Percentiles rank a stretch among this genome's conserved stretches.
These are phyloP conservation scores for Sarcophilus harrisii DNA, from an alignment of 2,797 vertebrate species.

Conservation along the genomic window DNA sequence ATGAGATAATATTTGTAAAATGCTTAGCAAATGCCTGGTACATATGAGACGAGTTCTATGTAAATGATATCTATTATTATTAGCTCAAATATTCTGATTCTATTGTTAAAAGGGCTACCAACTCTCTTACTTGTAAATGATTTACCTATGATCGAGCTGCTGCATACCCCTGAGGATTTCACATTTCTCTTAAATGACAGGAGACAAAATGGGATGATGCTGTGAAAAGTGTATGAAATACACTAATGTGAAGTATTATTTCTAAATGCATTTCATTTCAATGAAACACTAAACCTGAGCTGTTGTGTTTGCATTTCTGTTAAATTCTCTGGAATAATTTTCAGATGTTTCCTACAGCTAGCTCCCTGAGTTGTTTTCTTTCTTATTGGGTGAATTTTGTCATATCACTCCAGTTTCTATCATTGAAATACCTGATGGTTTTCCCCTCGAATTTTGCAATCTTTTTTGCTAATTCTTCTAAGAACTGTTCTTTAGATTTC, in stretches of 20 bases:
- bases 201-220: slow-evolving; percentile 63
- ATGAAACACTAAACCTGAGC: slow-evolving; percentile 67
- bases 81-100: neutral
- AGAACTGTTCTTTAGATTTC: slow-evolving; percentile 30
- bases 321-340: slow-evolving; percentile 52
- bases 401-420: slow-evolving; percentile 74
- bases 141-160: neutral
- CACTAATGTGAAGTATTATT: slow-evolving; percentile 70
- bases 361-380: slow-evolving; percentile 64
- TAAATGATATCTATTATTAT: neutral
- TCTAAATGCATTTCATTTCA: slow-evolving; percentile 70
- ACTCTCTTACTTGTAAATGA: slow-evolving; percentile 18
- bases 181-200: slow-evolving; percentile 66
- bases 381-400: slow-evolving; percentile 73
- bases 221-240: slow-evolving; percentile 36
- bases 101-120: slow-evolving; percentile 13
- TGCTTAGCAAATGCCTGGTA: neutral
- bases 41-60: neutral
- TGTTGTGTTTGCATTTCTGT: slow-evolving; percentile 78
- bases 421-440: neutral
- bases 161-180: slow-evolving; percentile 40
- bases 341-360: slow-evolving; percentile 58
- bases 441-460: neutral
- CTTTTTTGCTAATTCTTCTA: neutral
- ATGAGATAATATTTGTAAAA: neutral